Evolutionary conservation across 2,797 vertebrate genomes (phyloP).

Genomic region (Sparus aurata): DNA sequence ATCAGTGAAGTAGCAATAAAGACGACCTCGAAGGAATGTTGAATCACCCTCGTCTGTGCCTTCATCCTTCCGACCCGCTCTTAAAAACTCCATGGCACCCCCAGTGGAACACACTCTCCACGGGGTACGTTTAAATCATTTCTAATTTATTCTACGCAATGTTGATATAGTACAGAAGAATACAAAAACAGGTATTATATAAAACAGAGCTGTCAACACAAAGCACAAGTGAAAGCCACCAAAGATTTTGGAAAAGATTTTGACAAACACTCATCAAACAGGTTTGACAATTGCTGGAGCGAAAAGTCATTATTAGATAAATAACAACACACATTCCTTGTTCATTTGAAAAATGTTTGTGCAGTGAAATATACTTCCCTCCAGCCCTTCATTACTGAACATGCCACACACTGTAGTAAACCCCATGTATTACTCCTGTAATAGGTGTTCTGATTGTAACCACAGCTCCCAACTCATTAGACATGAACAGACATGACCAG

Average conservation of each 20-base stretch:
- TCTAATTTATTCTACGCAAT: neutral
- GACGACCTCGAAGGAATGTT: neutral
- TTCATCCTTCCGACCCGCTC: neutral
- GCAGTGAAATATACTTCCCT: slow-evolving; percentile 48
- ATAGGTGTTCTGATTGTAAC: slow-evolving; percentile 64
- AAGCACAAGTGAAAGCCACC: neutral
- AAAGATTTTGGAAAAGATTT: slow-evolving; percentile 7
- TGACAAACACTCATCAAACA: neutral
- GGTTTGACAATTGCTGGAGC: slow-evolving; percentile 1
- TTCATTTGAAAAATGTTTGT: slow-evolving; percentile 31
- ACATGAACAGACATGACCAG: slow-evolving; percentile 47
- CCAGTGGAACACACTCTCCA: neutral
- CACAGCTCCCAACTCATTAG: slow-evolving; percentile 61
- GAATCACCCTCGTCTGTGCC: neutral
- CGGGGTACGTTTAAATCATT: neutral
- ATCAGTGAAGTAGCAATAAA: slow-evolving; percentile 4
- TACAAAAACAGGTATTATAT: neutral
- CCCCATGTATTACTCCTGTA: slow-evolving; percentile 63
- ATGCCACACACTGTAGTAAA: slow-evolving; percentile 48
- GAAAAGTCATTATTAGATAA: slow-evolving; percentile 23
- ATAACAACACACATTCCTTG: slow-evolving; percentile 6
- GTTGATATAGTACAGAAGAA: neutral
- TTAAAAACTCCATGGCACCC: neutral
- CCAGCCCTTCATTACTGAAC: slow-evolving; percentile 55
- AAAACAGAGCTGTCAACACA: neutral